phyloP scores from a whole-genome alignment of 2,888 invertebrate species.

The Mythimna albipuncta region DNA sequence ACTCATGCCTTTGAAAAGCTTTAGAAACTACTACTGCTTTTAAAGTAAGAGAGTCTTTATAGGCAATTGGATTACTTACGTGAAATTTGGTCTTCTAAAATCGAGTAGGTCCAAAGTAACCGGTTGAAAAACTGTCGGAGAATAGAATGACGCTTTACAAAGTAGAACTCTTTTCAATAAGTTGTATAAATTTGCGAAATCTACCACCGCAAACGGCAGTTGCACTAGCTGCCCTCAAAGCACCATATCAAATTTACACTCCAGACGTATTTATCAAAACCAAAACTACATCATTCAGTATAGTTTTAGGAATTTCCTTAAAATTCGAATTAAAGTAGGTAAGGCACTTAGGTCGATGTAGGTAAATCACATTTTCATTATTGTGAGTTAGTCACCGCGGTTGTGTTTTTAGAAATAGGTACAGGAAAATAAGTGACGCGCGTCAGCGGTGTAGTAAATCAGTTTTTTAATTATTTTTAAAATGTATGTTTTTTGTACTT shows the following conservation, averaged over 20 bases:
- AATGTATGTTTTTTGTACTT: neutral
- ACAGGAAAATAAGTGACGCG: neutral
- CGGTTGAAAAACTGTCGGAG: too few species aligned
- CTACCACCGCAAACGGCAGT: too few species aligned
- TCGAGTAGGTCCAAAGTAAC: too few species aligned
- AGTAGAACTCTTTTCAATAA: neutral
- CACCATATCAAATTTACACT: neutral
- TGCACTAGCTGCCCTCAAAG: neutral
- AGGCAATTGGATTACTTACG: neutral
- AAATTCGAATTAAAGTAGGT: constrained; percentile 19
- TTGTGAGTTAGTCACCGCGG: constrained; percentile 24
- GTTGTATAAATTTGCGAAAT: neutral
- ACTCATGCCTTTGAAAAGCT: neutral
- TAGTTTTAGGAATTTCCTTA: constrained; percentile 13
- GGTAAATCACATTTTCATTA: constrained; percentile 37
- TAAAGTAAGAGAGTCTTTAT: neutral
- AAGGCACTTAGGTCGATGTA: neutral
- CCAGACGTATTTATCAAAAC: neutral
- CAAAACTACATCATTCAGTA: constrained; percentile 2
- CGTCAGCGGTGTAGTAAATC: neutral
- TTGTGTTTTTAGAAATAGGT: constrained; percentile 12
- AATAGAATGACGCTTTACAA: too few species aligned
- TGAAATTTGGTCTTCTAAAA: too few species aligned
- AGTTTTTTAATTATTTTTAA: too few species aligned
- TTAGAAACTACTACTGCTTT: too few species aligned